A percentile compares a stretch with the other conserved stretches of the same genome.
These are phyloP conservation scores for Monochamus saltuarius DNA, from an alignment of 1,140 invertebrate species.

Conservation along the genomic window DNA sequence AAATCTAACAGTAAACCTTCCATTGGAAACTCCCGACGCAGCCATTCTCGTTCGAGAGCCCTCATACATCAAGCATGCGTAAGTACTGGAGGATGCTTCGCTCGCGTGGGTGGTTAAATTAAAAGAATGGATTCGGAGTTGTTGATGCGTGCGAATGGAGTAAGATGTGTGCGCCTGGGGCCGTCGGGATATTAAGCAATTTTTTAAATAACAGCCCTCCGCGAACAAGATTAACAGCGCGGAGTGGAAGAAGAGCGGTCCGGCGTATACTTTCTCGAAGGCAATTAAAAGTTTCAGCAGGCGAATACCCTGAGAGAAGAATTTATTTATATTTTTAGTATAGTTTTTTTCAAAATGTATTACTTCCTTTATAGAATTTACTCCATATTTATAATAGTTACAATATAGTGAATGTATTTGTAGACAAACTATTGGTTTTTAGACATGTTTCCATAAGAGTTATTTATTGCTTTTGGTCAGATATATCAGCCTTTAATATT, in stretches of 20 bases:
- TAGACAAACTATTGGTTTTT: no score
- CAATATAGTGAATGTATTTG: no score
- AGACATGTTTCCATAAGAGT: no score
- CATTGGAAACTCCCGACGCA: not conserved
- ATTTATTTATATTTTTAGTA: no score
- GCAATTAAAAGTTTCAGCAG: conserved; percentile 19
- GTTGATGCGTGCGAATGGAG: no score
- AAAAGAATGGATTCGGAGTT: conserved; percentile 20
- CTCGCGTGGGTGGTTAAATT: conserved; percentile 27
- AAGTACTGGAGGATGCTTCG: conserved; percentile 11
- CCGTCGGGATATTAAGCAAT: conserved; percentile 27
- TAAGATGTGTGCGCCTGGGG: conserved; percentile 19
- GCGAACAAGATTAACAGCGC: not conserved
- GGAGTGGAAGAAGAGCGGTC: conserved; percentile 13
- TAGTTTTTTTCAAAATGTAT: no score
- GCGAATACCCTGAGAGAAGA: not conserved
- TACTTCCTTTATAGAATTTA: no score
- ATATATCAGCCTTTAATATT: no score
- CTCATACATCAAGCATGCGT: conserved; percentile 13
- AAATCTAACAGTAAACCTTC: no score
- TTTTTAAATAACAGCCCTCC: conserved; percentile 24
- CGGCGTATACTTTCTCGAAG: conserved; percentile 8
- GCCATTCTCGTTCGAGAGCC: conserved; percentile 2
- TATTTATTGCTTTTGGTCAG: no score
- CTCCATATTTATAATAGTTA: no score